Percentiles rank a stretch among this genome's conserved stretches.
These are phyloP conservation scores for Geotrypetes seraphini DNA, from an alignment of 2,797 vertebrate genomes.

Conservation along the genomic window DNA sequence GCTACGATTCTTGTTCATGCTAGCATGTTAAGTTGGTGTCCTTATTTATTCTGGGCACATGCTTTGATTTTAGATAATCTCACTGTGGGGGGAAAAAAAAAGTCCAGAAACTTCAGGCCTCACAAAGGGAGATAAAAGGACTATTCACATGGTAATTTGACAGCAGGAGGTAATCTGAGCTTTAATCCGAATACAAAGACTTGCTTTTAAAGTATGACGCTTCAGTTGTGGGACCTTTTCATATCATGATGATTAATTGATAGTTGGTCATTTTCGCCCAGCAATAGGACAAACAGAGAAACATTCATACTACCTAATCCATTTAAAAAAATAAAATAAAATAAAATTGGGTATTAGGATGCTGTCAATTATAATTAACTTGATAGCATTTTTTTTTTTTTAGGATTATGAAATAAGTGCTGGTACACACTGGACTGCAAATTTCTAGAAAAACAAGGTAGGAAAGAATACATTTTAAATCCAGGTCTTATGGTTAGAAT, in stretches of 20 bases:
- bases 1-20: not conserved
- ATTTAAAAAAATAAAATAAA: too few relatives aligned
- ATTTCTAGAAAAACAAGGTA: conserved; percentile 19
- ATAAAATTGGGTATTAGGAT: not conserved
- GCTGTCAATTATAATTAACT: conserved; percentile 20
- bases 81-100: conserved; percentile 18
- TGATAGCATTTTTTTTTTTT: conserved; percentile 3
- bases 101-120: conserved; percentile 3
- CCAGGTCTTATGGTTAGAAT: too few relatives aligned
- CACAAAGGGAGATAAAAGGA: conserved; percentile 11
- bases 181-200: conserved; percentile 11
- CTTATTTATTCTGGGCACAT: conserved; percentile 9
- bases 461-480: conserved; percentile 20
- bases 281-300: not conserved
- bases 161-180: conserved; percentile 15
- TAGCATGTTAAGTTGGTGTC: not conserved
- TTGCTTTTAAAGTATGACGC: conserved; percentile 5
- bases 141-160: conserved; percentile 5
- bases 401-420: conserved; percentile 3
- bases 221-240: conserved; percentile 9
- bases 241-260: not conserved
- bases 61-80: conserved; percentile 19
- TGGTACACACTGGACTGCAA: not conserved
- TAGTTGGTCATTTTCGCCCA: not conserved
- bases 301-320: conserved; percentile 5